Conservation (phyloP, 2,797 vertebrate species). For the Smutsia temminckii region DNA sequence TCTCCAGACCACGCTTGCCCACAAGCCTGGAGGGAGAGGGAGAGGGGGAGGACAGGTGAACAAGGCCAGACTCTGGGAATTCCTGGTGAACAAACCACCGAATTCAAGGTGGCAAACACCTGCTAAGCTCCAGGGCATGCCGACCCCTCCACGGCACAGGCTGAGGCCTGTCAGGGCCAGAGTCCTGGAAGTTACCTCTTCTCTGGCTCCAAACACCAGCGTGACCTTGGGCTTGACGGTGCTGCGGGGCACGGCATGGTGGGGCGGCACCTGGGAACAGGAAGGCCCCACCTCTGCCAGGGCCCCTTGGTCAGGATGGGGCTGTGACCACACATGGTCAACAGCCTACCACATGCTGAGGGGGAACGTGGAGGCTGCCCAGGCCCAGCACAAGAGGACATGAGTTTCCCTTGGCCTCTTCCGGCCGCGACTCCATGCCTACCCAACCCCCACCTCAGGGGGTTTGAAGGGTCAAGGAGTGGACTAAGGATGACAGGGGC, state of each 20-base stretch:
- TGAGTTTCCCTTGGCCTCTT: too few species aligned
- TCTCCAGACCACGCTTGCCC: accelerated
- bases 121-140: not conserved
- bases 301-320: not conserved
- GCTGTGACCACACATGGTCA: too few species aligned
- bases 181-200: too few species aligned
- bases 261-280: not conserved
- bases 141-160: too few species aligned
- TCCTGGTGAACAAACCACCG: too few species aligned
- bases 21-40: accelerated
- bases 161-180: accelerated
- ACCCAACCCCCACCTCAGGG: not conserved
- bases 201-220: too few species aligned
- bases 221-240: not conserved
- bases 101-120: not conserved
- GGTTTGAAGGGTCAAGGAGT: accelerated
- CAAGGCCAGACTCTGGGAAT: not conserved
- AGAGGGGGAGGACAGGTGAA: too few species aligned
- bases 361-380: not conserved
- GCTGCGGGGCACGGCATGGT: accelerated
- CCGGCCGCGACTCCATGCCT: too few species aligned
- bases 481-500: too few species aligned
- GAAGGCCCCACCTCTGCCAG: accelerated
- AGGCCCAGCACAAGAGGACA: not conserved
- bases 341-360: accelerated